Conservation (phyloP, 2,797 vertebrate genomes). For the Poeciliopsis paucimaculata region DNA sequence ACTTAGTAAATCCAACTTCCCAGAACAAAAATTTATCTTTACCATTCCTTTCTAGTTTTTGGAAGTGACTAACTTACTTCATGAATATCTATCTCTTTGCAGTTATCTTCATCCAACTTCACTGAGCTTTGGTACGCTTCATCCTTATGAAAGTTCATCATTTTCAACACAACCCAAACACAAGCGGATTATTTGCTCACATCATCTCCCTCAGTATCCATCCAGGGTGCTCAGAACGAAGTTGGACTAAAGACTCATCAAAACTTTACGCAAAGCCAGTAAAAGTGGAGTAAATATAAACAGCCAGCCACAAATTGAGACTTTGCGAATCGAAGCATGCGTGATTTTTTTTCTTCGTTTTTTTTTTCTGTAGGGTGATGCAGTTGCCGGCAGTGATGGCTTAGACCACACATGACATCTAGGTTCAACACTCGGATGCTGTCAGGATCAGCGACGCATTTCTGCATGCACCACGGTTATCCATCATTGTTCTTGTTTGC, state of each 20-base stretch:
- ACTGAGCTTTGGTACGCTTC: background rate
- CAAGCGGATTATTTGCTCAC: slow-evolving; percentile 59
- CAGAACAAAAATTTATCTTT: background rate
- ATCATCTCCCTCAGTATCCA: slow-evolving; percentile 27
- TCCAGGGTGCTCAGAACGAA: slow-evolving; percentile 45
- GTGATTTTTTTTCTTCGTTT: slow-evolving; percentile 33
- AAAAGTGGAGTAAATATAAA: slow-evolving; percentile 64
- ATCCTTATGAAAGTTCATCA: background rate
- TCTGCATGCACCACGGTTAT: slow-evolving; percentile 52
- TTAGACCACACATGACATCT: slow-evolving; percentile 53
- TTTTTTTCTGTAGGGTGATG: slow-evolving; percentile 35
- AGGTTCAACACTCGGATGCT: slow-evolving; percentile 46
- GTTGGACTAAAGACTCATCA: slow-evolving; percentile 49
- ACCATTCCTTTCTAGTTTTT: background rate
- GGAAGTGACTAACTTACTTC: background rate
- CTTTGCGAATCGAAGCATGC: slow-evolving; percentile 50
- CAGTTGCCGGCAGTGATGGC: slow-evolving; percentile 35
- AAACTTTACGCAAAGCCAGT: slow-evolving; percentile 58
- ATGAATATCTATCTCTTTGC: background rate
- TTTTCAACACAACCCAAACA: background rate
- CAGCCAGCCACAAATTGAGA: slow-evolving; percentile 57
- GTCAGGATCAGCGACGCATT: slow-evolving; percentile 51
- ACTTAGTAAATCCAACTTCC: background rate
- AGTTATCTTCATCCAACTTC: background rate
- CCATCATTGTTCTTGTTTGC: slow-evolving; percentile 58